Evolutionary conservation across 2,888 invertebrate species (phyloP), one percentile per base, ranked within the genome.

Genomic region (Monochamus alternatus): DNA sequence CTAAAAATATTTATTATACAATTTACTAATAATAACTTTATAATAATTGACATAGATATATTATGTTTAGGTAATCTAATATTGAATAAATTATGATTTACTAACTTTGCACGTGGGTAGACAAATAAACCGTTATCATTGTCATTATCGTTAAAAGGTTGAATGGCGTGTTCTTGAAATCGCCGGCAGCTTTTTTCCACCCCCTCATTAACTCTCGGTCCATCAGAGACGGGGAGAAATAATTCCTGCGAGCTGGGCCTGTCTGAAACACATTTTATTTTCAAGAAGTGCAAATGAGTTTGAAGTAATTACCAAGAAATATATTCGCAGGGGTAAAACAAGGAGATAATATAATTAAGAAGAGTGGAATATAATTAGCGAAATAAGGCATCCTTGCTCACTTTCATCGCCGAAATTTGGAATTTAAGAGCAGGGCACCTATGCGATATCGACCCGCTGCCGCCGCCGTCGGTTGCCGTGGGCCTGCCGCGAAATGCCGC

Each of bases 321-420:
- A 73, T 73, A 66, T 73, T 65, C 58, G 73, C 47, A 58, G 32
- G 65, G 63, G 51, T 65, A 47, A 64, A 73, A 59, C 63, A 74
- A 81, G 80, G 76, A 81, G 81, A 85, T 85, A 85, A 85, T 82
- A 79, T 84, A 81, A 84, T 85, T 85, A 85, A 77, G 74, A 81
- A 80, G 82, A 85, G 83, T 83, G 82, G 83, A 83, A 84, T 81
- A 84, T 84, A 85, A 86, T 86, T 85, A 84, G 83, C 78, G 80
- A 80, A 64, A 64, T 64, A 64, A 64, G 64, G 64, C 64, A 64
- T 64, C 64, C 64, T 44, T 64, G 47, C 47, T 47, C 64, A 64
- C 64, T 64, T 64, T 64, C 64, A 47, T 12, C 64, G 47, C 44
- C 47, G 64, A 47, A 64, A 64, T 47, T 47, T 47, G 22, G 64